A percentile compares a stretch with the other conserved stretches of the same genome.
phyloP scores from a whole-genome alignment of 2,888 invertebrate genomes.

The Pseudococcus viburni region DNA sequence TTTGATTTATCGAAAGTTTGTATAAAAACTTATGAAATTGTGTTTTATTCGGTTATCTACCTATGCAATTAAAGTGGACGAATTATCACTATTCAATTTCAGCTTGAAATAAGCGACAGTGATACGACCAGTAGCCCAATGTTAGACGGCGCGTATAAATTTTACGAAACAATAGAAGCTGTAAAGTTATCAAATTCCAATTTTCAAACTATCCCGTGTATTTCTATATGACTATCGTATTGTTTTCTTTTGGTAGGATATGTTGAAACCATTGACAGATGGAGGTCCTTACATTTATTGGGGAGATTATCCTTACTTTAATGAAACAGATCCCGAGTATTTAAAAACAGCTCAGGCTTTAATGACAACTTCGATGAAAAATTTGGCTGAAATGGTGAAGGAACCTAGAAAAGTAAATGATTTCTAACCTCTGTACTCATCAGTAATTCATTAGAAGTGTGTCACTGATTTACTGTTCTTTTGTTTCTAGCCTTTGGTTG shows the following conservation, averaged over 20 bases:
- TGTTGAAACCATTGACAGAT: neutral
- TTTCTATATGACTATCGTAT: neutral
- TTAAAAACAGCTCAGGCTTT: neutral
- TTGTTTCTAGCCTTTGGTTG: neutral
- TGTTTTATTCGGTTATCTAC: neutral
- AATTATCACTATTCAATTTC: neutral
- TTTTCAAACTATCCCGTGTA: neutral
- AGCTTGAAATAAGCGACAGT: neutral
- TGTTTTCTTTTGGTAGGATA: neutral
- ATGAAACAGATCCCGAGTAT: neutral
- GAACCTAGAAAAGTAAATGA: constrained; percentile 7
- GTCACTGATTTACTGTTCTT: too few relatives aligned
- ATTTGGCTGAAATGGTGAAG: neutral
- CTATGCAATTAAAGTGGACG: neutral
- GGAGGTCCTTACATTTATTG: neutral
- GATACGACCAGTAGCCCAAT: neutral
- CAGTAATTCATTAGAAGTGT: neutral
- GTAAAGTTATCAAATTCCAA: neutral
- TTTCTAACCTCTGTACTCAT: neutral
- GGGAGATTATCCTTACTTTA: constrained; percentile 1
- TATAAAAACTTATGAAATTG: neutral
- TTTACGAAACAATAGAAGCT: neutral
- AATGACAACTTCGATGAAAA: neutral
- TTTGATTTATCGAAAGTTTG: neutral
- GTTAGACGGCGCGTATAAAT: neutral